These are phyloP conservation scores for Acronicta aceris DNA, from an alignment of 2,888 invertebrate species.

Conservation along the genomic window DNA sequence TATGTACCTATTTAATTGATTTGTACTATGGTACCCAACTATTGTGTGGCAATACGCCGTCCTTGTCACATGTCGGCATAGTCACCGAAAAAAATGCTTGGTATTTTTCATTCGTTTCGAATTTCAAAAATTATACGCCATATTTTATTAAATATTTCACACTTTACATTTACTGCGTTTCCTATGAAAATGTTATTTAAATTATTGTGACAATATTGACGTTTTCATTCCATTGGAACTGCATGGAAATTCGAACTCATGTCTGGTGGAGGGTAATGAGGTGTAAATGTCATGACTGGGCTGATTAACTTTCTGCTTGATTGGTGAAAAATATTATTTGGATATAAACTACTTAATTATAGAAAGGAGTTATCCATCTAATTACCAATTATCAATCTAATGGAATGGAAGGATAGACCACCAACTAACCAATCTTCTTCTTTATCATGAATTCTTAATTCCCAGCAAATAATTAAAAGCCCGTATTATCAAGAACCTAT, in stretches of 20 bases:
- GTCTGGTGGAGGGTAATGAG: neutral
- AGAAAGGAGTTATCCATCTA: too few relatives aligned
- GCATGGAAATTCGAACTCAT: neutral
- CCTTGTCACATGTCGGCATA: slow-evolving; percentile 45
- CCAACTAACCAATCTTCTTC: too few relatives aligned
- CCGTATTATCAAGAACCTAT: slow-evolving; percentile 19
- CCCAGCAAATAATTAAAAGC: neutral
- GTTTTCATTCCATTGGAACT: neutral
- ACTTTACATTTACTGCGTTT: slow-evolving; percentile 28
- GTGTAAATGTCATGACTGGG: too few relatives aligned
- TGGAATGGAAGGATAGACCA: too few relatives aligned
- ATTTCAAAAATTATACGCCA: slow-evolving; percentile 56
- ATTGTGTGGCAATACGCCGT: slow-evolving; percentile 8
- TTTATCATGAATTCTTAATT: neutral
- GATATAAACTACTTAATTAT: too few relatives aligned
- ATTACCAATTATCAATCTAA: too few relatives aligned
- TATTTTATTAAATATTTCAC: slow-evolving; percentile 62
- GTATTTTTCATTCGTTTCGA: slow-evolving; percentile 67
- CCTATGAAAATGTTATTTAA: slow-evolving; percentile 5
- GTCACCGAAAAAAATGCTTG: slow-evolving; percentile 52
- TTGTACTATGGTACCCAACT: slow-evolving; percentile 5
- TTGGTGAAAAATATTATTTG: too few relatives aligned
- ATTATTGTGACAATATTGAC: slow-evolving; percentile 14
- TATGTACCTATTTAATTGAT: too few relatives aligned
- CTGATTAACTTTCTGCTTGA: too few relatives aligned